A percentile compares a stretch with the other conserved stretches of the same genome.
Evolutionary conservation across 2,797 vertebrate species (phyloP).

Genomic region (Luscinia luscinia): DNA sequence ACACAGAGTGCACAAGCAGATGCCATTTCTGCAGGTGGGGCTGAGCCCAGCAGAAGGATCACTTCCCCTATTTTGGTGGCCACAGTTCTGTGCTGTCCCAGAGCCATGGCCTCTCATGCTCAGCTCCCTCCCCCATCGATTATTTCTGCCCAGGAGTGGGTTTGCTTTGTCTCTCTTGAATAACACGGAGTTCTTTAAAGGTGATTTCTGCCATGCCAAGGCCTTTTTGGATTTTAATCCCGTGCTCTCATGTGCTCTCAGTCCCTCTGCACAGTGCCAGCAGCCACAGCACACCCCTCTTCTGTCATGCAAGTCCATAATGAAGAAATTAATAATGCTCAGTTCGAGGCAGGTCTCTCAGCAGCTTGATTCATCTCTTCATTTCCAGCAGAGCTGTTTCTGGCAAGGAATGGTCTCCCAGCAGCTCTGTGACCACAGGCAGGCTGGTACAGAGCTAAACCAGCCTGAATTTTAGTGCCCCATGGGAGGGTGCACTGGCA

Average conservation of each 20-base stretch:
- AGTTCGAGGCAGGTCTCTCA: neutral
- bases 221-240: neutral
- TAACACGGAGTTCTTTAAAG: neutral
- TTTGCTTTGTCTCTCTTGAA: neutral
- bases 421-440: neutral
- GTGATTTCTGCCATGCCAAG: neutral
- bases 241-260: rapidly evolving
- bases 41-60: neutral
- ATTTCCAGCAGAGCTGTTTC: neutral
- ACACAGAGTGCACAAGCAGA: rapidly evolving
- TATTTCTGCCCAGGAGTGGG: neutral
- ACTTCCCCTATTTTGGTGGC: neutral
- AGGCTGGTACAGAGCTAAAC: neutral
- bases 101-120: neutral
- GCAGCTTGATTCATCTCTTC: neutral
- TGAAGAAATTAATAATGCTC: neutral
- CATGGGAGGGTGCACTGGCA: rapidly evolving
- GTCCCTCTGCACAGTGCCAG: neutral
- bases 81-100: neutral
- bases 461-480: rapidly evolving
- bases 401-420: neutral
- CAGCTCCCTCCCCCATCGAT: neutral
- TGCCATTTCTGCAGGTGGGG: neutral
- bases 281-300: neutral
- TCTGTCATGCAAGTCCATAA: neutral